Percentiles rank a stretch among this genome's conserved stretches.
Evolutionary conservation across 2,797 vertebrate species (phyloP).

Genomic region (Synaphobranchus kaupii): DNA sequence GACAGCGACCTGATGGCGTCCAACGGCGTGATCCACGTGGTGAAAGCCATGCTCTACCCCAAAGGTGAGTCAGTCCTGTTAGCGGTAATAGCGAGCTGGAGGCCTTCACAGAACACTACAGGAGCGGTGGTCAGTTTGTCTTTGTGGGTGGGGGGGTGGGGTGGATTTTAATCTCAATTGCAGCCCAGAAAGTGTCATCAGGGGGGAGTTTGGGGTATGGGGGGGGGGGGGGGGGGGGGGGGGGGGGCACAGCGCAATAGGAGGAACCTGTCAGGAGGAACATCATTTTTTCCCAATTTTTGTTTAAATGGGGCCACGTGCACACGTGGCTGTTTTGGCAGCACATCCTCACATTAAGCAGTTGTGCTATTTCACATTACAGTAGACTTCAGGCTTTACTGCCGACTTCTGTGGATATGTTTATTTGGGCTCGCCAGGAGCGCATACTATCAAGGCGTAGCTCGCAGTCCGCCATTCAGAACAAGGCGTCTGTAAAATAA

Average conservation of each 20-base stretch:
- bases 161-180: background rate
- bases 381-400: background rate
- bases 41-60: conserved; percentile 93
- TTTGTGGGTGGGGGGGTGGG: background rate
- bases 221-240: background rate
- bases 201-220: background rate
- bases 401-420: background rate
- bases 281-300: background rate
- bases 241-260: background rate
- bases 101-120: background rate
- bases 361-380: background rate
- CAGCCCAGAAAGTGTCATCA: background rate
- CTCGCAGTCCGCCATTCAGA: background rate
- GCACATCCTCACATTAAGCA: background rate
- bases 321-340: background rate
- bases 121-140: background rate
- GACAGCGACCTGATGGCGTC: conserved; percentile 90
- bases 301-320: background rate
- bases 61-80: conserved; percentile 70
- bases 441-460: background rate
- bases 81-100: background rate
- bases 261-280: background rate
- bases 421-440: background rate
- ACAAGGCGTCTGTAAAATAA: background rate
- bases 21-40: conserved; percentile 92